Evolutionary conservation across 2,113 vertebrate species (phyloP).

Genomic region (Arizona elegans): DNA sequence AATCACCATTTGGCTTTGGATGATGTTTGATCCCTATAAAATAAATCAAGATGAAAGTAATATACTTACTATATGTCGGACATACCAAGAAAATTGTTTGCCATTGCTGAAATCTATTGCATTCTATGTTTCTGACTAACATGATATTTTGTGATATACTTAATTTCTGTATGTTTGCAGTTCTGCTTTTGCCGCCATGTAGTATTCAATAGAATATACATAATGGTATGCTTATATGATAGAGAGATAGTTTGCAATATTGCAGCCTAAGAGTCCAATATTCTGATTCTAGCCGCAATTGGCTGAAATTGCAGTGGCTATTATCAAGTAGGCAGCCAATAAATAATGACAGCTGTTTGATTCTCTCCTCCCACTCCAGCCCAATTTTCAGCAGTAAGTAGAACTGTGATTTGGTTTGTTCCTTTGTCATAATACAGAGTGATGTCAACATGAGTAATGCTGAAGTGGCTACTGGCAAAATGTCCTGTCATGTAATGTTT

Average conservation of each 20-base stretch:
- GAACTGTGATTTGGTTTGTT: conserved; percentile 39
- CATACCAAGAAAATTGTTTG: not conserved
- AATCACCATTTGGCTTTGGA: not conserved
- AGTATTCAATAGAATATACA: conserved; percentile 7
- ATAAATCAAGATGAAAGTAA: not conserved
- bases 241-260: conserved; percentile 10
- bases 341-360: conserved; percentile 36
- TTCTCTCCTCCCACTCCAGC: conserved; percentile 15
- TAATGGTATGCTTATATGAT: conserved; percentile 6
- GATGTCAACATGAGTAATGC: conserved; percentile 60
- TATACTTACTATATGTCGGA: not conserved
- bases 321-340: conserved; percentile 45
- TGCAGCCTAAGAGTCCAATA: conserved; percentile 30
- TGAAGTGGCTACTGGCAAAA: conserved; percentile 58
- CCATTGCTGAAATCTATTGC: not conserved
- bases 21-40: not conserved
- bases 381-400: conserved; percentile 24
- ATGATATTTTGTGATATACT: conserved; percentile 7
- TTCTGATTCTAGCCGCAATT: conserved; percentile 22
- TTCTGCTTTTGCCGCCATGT: conserved; percentile 19
- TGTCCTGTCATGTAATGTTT: conserved; percentile 41
- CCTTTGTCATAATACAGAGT: conserved; percentile 44
- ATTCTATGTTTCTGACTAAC: not conserved
- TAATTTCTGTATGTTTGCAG: conserved; percentile 25
- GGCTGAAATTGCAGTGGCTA: not conserved